Percentiles rank a stretch among this genome's conserved stretches.
phyloP scores from a whole-genome alignment of 2,797 vertebrate genomes.

The Pangasius sanitwongsei region DNA sequence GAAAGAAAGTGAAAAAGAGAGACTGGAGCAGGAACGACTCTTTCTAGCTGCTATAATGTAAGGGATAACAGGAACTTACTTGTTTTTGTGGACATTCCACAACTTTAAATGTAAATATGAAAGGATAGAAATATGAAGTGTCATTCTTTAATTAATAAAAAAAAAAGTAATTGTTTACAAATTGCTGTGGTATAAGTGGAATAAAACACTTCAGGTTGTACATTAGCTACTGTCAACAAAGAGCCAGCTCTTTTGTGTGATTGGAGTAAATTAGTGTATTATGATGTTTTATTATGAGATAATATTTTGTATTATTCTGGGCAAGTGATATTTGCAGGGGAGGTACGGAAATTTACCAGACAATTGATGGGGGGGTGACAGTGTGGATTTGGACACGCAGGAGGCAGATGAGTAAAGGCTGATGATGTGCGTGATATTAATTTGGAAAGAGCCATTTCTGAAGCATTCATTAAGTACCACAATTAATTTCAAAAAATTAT shows the following conservation, averaged over 20 bases:
- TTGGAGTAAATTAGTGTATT: neutral
- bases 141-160: neutral
- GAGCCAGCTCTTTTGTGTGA: neutral
- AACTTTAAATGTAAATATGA: neutral
- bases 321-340: neutral
- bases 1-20: neutral
- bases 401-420: neutral
- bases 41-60: neutral
- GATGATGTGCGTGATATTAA: neutral
- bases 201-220: neutral
- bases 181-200: neutral
- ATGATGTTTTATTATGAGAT: neutral
- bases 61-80: neutral
- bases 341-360: neutral
- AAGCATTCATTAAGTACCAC: constrained; percentile 38
- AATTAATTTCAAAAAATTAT: constrained; percentile 30
- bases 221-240: neutral
- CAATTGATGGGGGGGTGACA: neutral
- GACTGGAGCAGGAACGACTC: neutral
- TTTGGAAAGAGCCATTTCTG: neutral
- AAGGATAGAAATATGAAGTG: neutral
- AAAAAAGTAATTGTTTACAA: neutral
- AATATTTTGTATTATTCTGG: neutral
- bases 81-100: neutral
- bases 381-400: neutral